Conservation (phyloP, 2,113 vertebrate species). For the Puntigrus tetrazona region DNA sequence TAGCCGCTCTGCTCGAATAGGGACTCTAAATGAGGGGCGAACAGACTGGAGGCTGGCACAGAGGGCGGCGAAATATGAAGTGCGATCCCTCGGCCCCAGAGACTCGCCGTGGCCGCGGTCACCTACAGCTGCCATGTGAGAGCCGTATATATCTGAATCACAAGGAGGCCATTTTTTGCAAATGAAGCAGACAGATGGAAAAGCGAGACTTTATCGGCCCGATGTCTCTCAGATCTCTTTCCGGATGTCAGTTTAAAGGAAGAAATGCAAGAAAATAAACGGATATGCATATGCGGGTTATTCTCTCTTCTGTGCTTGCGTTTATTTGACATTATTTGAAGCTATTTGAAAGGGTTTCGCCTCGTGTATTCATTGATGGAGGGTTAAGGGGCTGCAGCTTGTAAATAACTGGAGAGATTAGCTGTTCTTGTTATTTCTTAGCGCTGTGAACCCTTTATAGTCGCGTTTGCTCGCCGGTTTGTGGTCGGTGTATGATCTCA, state of each 20-base stretch:
- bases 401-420: conserved; percentile 20
- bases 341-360: conserved; percentile 7
- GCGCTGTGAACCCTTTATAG: background rate
- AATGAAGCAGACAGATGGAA: conserved; percentile 81
- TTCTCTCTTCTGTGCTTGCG: background rate
- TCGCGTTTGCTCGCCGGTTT: background rate
- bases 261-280: background rate
- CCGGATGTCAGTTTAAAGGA: conserved; percentile 55
- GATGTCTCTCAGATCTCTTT: conserved; percentile 73
- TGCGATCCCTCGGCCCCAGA: conserved; percentile 79
- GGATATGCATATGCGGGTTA: conserved; percentile 23
- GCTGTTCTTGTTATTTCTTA: background rate
- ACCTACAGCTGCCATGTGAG: conserved; percentile 89
- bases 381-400: conserved; percentile 5
- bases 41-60: conserved; percentile 85
- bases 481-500: background rate
- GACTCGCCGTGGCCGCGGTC: conserved; percentile 81
- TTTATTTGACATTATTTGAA: background rate
- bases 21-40: conserved; percentile 84
- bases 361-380: background rate
- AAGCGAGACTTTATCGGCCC: conserved; percentile 59
- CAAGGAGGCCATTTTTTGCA: conserved; percentile 70
- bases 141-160: conserved; percentile 87
- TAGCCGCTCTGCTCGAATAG: conserved; percentile 78
- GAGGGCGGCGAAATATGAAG: conserved; percentile 85